Evolutionary conservation across 2,888 invertebrate species (phyloP), one percentile per base, ranked within the genome.

Genomic region (Chymomyza amoena): DNA sequence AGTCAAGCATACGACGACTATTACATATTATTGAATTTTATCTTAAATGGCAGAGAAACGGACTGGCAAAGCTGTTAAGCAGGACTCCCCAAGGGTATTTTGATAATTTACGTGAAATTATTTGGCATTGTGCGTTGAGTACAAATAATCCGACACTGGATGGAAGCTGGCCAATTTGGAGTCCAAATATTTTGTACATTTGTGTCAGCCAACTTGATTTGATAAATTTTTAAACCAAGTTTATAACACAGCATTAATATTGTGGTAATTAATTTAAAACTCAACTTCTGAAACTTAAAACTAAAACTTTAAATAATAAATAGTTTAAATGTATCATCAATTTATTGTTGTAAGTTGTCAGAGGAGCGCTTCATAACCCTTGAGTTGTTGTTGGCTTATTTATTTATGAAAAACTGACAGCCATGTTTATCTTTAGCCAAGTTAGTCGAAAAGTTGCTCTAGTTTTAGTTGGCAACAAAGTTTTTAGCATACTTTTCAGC

Each of bases 401-500:
- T 20, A 18, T 54, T 16, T 18, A 54, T 54, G 54, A 54, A 45
- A 45, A 45, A 45, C 54, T 45, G 10, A 20, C 54, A 54, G 54
- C 54, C 15, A n/a, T 54, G 54, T 54, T 54, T 54, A 54, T 54
- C 54, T 54, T 54, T 54, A 9, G 54, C 54, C 18, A 54, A 54
- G 54, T 54, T 54, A 20, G 54, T 54, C 18, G 54, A 15, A 54
- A 54, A 20, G 39, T 54, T 20, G 16, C 54, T 54, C 18, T 20
- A 15, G 54, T 18, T 54, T 4, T 54, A 54, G 20, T 54, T 45
- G 13, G 39, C 39, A 13, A 54, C 54, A 54, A 54, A 54, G 20
- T 45, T 20, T 54, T n/a, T 54, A 54, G 54, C 54, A 54, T 54
- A 54, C 54, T 54, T 54, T 54, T 54, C 54, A 54, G 54, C 54